phyloP scores from a whole-genome alignment of 2,888 invertebrate species.

The Cacoxenus indagator region DNA sequence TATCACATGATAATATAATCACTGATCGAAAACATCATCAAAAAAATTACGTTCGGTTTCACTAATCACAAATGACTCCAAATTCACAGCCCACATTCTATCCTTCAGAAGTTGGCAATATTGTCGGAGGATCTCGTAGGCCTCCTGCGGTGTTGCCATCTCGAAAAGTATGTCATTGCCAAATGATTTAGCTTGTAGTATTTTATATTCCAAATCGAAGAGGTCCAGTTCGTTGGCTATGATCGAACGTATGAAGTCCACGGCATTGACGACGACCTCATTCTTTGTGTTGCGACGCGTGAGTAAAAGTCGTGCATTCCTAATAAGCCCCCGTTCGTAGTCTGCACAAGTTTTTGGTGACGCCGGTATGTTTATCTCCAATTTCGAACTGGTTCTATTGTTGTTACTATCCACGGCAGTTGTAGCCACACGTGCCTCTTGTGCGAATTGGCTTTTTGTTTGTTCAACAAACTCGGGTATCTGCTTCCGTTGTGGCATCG shows the following conservation, averaged over 20 bases:
- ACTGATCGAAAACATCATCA: background rate
- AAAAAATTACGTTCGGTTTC: background rate
- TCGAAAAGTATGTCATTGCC: background rate
- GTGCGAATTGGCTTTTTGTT: background rate
- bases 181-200: background rate
- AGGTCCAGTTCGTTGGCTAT: constrained; percentile 5
- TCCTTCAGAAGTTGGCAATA: background rate
- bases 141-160: background rate
- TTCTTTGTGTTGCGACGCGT: background rate
- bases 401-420: background rate
- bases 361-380: background rate
- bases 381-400: background rate
- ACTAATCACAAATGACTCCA: background rate
- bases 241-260: constrained; percentile 2
- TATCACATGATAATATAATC: no score
- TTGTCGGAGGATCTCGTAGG: background rate
- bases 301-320: background rate
- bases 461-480: background rate
- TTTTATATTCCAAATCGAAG: background rate
- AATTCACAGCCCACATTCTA: background rate
- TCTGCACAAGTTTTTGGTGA: background rate
- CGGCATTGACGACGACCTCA: background rate
- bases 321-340: background rate
- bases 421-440: background rate
- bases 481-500: background rate